Evolutionary conservation across 2,113 vertebrate genomes (phyloP).

Genomic region (Regulus satrapa): DNA sequence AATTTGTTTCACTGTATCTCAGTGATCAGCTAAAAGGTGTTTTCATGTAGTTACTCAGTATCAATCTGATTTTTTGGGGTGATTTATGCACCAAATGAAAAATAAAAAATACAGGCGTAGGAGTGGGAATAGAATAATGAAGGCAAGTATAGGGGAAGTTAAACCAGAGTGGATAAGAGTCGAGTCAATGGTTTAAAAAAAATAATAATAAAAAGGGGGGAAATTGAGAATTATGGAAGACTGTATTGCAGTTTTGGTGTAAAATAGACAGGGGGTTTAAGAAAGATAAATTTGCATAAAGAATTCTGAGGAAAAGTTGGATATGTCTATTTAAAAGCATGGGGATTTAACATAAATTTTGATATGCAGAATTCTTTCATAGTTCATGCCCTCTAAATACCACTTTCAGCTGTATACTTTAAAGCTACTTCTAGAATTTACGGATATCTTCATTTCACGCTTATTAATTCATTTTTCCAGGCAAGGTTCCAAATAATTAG

Average conservation of each 20-base stretch:
- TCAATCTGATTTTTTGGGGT: not conserved
- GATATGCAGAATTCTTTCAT: not conserved
- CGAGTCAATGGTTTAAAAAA: not conserved
- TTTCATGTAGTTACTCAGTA: not conserved
- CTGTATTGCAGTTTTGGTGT: not conserved
- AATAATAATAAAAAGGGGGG: fast-evolving
- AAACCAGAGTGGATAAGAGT: not conserved
- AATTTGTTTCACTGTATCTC: not conserved
- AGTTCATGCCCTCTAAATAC: not conserved
- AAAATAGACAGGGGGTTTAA: not conserved
- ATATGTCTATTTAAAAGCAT: not conserved
- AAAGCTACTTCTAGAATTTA: not conserved
- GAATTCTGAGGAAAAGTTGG: not conserved
- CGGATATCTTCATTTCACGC: not conserved
- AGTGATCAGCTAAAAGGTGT: not conserved
- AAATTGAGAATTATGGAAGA: not conserved
- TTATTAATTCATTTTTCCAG: not conserved
- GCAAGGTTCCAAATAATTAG: not conserved
- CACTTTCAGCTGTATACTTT: not conserved
- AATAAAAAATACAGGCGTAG: not conserved
- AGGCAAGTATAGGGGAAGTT: not conserved
- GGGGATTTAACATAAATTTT: not conserved
- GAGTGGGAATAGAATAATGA: not conserved
- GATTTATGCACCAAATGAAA: not conserved
- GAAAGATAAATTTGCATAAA: not conserved